Percentiles rank a stretch among this genome's conserved stretches.
These are phyloP conservation scores for Aphidius gifuensis DNA, from an alignment of 1,140 invertebrate genomes.

Conservation along the genomic window DNA sequence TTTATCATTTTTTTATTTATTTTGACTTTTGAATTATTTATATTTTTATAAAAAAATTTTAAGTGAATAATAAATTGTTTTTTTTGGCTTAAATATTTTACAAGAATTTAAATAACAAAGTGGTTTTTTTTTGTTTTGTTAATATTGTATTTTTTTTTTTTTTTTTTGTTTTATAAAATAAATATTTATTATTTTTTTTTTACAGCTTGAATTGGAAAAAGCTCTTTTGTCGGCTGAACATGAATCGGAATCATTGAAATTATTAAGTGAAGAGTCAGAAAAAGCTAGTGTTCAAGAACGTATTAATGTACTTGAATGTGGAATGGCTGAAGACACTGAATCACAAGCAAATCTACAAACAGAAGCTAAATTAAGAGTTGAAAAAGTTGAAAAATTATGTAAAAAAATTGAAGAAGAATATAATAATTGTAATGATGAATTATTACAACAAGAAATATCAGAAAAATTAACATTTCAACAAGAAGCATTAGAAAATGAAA, in stretches of 20 bases:
- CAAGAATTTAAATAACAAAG: slow-evolving; percentile 12
- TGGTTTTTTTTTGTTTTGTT: background rate
- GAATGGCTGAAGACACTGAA: slow-evolving; percentile 52
- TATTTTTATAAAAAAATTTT: too few species aligned
- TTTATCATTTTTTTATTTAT: background rate
- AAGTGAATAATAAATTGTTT: background rate
- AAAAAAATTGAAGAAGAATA: slow-evolving; percentile 44
- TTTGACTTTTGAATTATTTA: background rate
- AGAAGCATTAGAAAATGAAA: slow-evolving; percentile 69
- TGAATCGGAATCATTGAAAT: slow-evolving; percentile 70
- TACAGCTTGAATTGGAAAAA: slow-evolving; percentile 79
- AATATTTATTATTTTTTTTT: slow-evolving; percentile 27
- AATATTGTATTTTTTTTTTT: background rate
- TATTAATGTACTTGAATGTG: slow-evolving; percentile 56
- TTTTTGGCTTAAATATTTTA: slow-evolving; percentile 7
- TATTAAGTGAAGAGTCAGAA: slow-evolving; percentile 68
- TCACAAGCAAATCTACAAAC: slow-evolving; percentile 51
- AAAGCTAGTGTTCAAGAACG: slow-evolving; percentile 65
- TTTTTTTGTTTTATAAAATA: background rate
- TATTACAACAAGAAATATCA: slow-evolving; percentile 36
- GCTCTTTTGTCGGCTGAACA: slow-evolving; percentile 79
- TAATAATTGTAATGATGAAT: slow-evolving; percentile 33
- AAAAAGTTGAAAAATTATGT: slow-evolving; percentile 56
- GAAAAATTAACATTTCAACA: slow-evolving; percentile 53
- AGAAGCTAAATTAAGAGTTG: slow-evolving; percentile 49